A percentile compares a stretch with the other conserved stretches of the same genome.
Evolutionary conservation across 2,113 vertebrate species (phyloP).

Genomic region (Trachemys scripta): DNA sequence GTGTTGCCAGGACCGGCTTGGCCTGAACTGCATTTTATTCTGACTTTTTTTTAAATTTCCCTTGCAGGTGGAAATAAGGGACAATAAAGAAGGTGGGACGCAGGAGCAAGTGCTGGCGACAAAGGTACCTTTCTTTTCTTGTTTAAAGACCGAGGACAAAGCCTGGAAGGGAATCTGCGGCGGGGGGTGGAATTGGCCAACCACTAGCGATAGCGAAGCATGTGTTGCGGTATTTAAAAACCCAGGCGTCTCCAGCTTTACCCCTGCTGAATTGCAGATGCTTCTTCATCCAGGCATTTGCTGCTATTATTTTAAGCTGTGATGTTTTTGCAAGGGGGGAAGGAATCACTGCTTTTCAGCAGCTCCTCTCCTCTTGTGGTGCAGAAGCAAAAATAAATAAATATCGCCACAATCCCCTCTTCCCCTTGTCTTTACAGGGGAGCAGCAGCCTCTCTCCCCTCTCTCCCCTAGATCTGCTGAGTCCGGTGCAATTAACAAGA

Average conservation of each 20-base stretch:
- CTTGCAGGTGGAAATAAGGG: conserved; percentile 76
- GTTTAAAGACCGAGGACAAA: neutral
- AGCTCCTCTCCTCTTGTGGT: neutral
- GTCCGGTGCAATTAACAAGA: conserved; percentile 42
- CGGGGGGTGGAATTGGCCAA: no score
- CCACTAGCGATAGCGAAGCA: no score
- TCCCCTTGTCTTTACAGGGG: neutral
- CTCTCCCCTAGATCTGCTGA: neutral
- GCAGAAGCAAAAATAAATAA: neutral
- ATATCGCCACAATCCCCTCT: conserved; percentile 29
- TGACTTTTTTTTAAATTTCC: conserved; percentile 29
- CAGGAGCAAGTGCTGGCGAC: conserved; percentile 58
- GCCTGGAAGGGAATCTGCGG: neutral
- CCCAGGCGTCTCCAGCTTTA: neutral
- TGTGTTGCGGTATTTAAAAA: neutral
- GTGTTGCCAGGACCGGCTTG: neutral
- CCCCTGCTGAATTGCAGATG: neutral
- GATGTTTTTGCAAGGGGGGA: neutral
- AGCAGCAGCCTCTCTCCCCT: neutral
- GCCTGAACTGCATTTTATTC: neutral
- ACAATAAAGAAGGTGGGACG: conserved; percentile 59
- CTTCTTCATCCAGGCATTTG: neutral
- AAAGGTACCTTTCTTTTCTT: conserved; percentile 62
- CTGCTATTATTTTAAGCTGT: neutral
- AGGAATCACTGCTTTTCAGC: neutral